Percentiles rank a stretch among this genome's conserved stretches.
Conservation (phyloP, 30 jellyfish, hydroid and myxozoan genomes). For the Pseudorhiza aurosa region DNA sequence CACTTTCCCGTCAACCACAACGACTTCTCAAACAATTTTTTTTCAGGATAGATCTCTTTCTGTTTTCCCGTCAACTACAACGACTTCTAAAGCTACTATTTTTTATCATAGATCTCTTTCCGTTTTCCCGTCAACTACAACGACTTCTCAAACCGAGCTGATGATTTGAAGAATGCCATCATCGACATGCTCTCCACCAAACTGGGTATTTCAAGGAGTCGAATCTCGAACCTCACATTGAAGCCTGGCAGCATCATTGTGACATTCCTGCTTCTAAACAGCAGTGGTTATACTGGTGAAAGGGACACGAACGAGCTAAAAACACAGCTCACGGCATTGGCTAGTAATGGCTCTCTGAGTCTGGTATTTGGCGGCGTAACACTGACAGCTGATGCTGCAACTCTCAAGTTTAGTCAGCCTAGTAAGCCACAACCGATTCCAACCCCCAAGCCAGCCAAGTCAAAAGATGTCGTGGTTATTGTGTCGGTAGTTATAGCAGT, state of each 20-base stretch:
- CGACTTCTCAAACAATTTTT: too few species aligned
- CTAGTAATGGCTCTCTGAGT: slow-evolving; percentile 30
- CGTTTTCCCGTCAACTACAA: slow-evolving; percentile 44
- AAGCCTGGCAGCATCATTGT: slow-evolving; percentile 63
- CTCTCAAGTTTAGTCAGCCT: neutral
- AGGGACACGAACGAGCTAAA: neutral
- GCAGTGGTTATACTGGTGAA: slow-evolving; percentile 19
- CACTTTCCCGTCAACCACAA: too few species aligned
- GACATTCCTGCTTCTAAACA: slow-evolving; percentile 49
- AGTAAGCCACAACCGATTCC: neutral
- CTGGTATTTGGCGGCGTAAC: slow-evolving; percentile 8
- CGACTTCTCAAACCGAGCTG: slow-evolving; percentile 2
- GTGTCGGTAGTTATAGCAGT: slow-evolving; percentile 16
- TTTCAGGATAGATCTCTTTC: too few species aligned
- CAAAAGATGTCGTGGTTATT: neutral
- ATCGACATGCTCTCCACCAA: slow-evolving; percentile 14
- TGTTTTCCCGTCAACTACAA: too few species aligned
- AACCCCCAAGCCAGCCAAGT: neutral
- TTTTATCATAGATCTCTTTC: slow-evolving; percentile 25
- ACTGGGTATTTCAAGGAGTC: slow-evolving; percentile 42
- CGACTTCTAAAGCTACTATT: neutral
- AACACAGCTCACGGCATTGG: slow-evolving; percentile 9
- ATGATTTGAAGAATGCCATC: slow-evolving; percentile 15
- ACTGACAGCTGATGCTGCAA: slow-evolving; percentile 18
- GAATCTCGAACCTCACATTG: slow-evolving; percentile 40